Conservation (phyloP, 2,113 vertebrate species). For the Triplophysa rosa region DNA sequence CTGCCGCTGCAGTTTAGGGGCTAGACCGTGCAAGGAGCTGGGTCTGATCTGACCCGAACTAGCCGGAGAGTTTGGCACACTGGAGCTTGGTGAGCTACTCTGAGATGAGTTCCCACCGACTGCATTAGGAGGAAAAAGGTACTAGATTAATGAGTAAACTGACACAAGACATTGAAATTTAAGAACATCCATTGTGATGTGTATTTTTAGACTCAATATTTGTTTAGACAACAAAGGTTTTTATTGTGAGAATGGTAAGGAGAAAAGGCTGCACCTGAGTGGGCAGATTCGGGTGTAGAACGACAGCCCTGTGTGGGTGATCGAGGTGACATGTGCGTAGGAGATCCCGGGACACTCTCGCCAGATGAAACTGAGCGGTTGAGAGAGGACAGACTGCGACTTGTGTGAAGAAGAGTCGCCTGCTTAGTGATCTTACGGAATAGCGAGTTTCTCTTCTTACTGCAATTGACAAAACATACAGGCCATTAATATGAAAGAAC, state of each 20-base stretch:
- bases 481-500: neutral
- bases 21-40: constrained; percentile 92
- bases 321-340: constrained; percentile 93
- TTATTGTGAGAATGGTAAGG: neutral
- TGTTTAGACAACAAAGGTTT: neutral
- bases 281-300: constrained; percentile 83
- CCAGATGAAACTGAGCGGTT: constrained; percentile 95
- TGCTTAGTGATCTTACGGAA: constrained; percentile 96
- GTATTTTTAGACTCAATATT: neutral
- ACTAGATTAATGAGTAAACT: neutral
- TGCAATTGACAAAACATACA: constrained; percentile 51
- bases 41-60: constrained; percentile 94
- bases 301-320: constrained; percentile 93
- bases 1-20: constrained; percentile 94
- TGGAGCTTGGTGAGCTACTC: constrained; percentile 97
- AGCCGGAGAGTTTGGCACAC: constrained; percentile 93
- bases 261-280: constrained; percentile 79
- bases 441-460: constrained; percentile 89
- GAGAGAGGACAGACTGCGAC: constrained; percentile 91
- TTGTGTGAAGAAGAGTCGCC: constrained; percentile 91
- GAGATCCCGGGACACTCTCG: constrained; percentile 92
- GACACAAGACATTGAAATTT: neutral
- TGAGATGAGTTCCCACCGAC: constrained; percentile 93
- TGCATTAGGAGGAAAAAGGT: constrained; percentile 56
- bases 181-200: no score